Evolutionary conservation across 1,140 invertebrate species (phyloP).

Genomic region (Thaumetopoea pityocampa): DNA sequence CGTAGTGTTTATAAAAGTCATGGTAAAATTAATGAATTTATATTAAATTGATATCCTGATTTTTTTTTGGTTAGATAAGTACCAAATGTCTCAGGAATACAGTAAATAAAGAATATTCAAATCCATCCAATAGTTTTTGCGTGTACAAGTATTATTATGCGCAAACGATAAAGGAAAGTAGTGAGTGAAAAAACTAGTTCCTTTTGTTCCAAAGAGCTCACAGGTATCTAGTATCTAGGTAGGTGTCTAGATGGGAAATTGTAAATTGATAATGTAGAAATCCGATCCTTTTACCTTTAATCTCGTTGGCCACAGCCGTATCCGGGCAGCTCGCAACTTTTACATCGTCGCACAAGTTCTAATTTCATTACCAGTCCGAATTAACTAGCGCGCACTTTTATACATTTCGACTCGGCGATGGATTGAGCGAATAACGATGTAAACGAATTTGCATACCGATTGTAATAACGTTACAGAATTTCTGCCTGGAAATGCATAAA

Average conservation of each 20-base stretch:
- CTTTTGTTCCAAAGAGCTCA: constrained; percentile 14
- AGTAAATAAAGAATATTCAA: too few relatives aligned
- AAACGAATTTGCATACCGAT: constrained; percentile 20
- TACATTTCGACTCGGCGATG: constrained; percentile 25
- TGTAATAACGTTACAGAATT: too few relatives aligned
- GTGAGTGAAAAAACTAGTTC: constrained; percentile 7
- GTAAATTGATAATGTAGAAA: constrained; percentile 41
- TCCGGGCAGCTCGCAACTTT: constrained; percentile 23
- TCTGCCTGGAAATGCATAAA: too few relatives aligned
- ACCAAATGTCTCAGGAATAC: too few relatives aligned
- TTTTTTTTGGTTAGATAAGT: too few relatives aligned
- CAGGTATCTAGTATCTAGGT: too few relatives aligned
- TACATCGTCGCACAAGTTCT: constrained; percentile 28
- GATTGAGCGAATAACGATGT: constrained; percentile 22
- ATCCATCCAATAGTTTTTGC: too few relatives aligned
- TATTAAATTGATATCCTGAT: too few relatives aligned
- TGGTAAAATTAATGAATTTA: too few relatives aligned
- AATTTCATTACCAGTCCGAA: constrained; percentile 34
- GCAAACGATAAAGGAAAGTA: too few relatives aligned
- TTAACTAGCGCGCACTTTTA: constrained; percentile 22
- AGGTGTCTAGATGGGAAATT: constrained; percentile 26
- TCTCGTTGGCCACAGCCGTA: constrained; percentile 23
- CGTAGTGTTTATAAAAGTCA: too few relatives aligned
- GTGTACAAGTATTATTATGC: too few relatives aligned
- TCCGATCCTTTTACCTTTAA: constrained; percentile 26